Base-by-base conservation (phyloP, 2,888 invertebrate species). In the Chelonus formosanus region DNA sequence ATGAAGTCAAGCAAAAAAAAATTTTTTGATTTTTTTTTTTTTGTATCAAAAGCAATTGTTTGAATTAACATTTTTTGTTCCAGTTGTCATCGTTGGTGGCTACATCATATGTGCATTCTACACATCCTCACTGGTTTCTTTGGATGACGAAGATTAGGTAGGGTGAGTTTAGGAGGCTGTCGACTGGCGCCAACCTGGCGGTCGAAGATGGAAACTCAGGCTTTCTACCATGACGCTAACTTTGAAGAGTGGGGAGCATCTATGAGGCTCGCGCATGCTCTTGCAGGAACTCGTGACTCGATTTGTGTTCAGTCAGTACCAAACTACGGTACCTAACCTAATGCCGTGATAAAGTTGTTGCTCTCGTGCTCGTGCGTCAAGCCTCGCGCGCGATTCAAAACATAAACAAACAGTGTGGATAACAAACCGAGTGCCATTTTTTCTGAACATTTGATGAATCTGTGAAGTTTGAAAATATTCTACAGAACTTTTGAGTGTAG, bases 141-240 rank as follows among this genome's bases (percentile, higher is more conserved):
- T 40, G 40, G 4, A 40, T 40, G 3, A 6, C 6, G 4, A 6
- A 40, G 6, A 40, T 40, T 1, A 40, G 1, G 50, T 48, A 36
- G 31, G 35, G 35, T 48, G 34, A 57, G 31, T 43, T 7, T 32
- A 57, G 60, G 55, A 57, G 70, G 70, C 73, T 65, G 69, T 70
- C 65, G 70, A 69, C 71, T 75, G 73, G 75, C 74, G 75, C 74
- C 74, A 73, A 72, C 65, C 70, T 74, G 71, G 72, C 74, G 76
- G 76, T 68, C 70, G 65, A 71, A 67, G 64, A 54, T 71, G 65
- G 71, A 73, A 73, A 71, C 71, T 70, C 50, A 57, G 58, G 54
- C 66, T 63, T 61, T 59, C 61, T 36, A 32, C 31, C 32, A 36
- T 40, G 36, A 59, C 54, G 7, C 53, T 40, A 4, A 6, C 6